A percentile compares a stretch with the other conserved stretches of the same genome.
phyloP scores from a whole-genome alignment of 2,888 invertebrate species.

The Leucoma salicis region DNA sequence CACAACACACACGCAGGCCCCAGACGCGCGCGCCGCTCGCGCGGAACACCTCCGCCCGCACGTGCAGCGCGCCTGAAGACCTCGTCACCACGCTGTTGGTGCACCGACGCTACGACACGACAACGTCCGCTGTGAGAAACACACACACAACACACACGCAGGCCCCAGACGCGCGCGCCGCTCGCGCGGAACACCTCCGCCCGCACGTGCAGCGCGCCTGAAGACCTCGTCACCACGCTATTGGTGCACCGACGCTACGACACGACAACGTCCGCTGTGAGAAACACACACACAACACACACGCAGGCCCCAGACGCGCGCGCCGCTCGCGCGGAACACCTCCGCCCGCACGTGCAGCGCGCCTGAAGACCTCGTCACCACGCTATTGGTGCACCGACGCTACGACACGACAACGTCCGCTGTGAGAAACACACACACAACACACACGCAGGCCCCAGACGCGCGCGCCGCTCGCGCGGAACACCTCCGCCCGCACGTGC shows the following conservation, averaged over 20 bases:
- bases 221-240: slow-evolving; percentile 87
- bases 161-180: slow-evolving; percentile 89
- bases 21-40: slow-evolving; percentile 83
- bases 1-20: slow-evolving; percentile 89
- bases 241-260: slow-evolving; percentile 88
- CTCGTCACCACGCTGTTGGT: slow-evolving; percentile 92
- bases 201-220: slow-evolving; percentile 50
- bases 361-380: slow-evolving; percentile 86
- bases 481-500: slow-evolving; percentile 49
- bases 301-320: slow-evolving; percentile 92
- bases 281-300: too few species aligned
- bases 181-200: slow-evolving; percentile 52
- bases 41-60: slow-evolving; percentile 55
- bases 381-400: slow-evolving; percentile 91
- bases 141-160: slow-evolving; percentile 86
- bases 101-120: slow-evolving; percentile 83
- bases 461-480: slow-evolving; percentile 45
- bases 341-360: slow-evolving; percentile 46
- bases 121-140: slow-evolving; percentile 87
- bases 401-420: slow-evolving; percentile 36
- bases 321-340: slow-evolving; percentile 52
- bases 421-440: too few species aligned
- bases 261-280: too few species aligned
- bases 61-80: slow-evolving; percentile 45
- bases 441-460: slow-evolving; percentile 92